Evolutionary conservation across 2,113 vertebrate genomes (phyloP), one percentile per base, ranked within the genome.

Genomic region (Dermatemys mawii): DNA sequence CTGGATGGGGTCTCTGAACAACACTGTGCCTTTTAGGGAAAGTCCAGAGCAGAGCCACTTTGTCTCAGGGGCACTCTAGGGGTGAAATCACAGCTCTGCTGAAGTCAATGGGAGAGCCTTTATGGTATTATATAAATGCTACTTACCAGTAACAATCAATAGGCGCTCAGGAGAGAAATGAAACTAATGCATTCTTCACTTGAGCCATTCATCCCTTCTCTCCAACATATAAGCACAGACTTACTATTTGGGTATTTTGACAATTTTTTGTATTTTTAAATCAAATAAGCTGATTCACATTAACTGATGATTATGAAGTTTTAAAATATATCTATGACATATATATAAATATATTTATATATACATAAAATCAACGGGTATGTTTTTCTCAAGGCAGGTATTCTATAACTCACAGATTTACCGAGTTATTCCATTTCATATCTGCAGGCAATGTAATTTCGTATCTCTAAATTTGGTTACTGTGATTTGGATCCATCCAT

Each of bases 121-220:
- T 1, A 50, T 41, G 53, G 26, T 2, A 1, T 83, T 96, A 78
- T 63, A 88, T 85, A 94, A 96, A 97, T 90, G 78, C 91, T 63
- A 84, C 83, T 88, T 94, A 96, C 86, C 93, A 93, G 11, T 94
- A 96, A 78, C 93, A 90, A 85, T 89, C 96, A 94, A 81, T 0
- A 6, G 89, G 88, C 90, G 73, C 92, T 93, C 84, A 84, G 90
- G 96, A 96, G 94, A 96, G 92, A 96, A 95, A 87, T 89, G 83
- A 92, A 97, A 96, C 90, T 90, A 97, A 67, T 90, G 95, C 91
- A 96, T 95, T 93, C 95, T 94, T 95, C 97, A 95, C n/a, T 8
- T 6, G 0, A 92, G 93, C 78, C 92, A 83, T 57, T 60, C 75
- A 57, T 82, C 89, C 94, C 78, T 79, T 93, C 90, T 75, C 41